Base-by-base conservation (phyloP, 2,888 invertebrate genomes). In the Pterobdella sp. region DNA sequence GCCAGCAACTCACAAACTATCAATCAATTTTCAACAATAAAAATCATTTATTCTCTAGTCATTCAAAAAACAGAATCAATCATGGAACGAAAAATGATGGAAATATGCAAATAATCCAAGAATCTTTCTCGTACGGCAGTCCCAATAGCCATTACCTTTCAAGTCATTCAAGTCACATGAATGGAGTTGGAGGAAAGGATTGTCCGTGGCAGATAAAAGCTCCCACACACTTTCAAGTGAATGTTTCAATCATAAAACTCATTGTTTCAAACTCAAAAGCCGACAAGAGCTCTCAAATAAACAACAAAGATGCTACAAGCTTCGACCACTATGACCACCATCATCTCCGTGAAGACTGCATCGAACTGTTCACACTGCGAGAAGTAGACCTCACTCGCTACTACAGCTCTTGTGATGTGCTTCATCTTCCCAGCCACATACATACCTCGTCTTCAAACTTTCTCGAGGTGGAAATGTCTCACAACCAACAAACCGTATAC, bases 141-240 rank as follows among this genome's bases (percentile, higher is more conserved):
- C 60, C 18, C n/a, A 56, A 18, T 26, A 56, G 60, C n/a, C 60
- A 56, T 26, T 56, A 56, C 60, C 60, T 56, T 26, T 56, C 60
- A 4, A 56, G n/a, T 26, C 60, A 56, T 26, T 26, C 18, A 3
- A 56, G 60, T 26, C 60, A 56, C 4, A 4, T n/a, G 4, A 56
- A n/a, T 4, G 14, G 60, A 14, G 4, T 56, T 4, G 60, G 60
- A 22, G 4, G 60, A 3, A 56, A 56, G n/a, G n/a, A 56, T 22
- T 56, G 60, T 56, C 60, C 60, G 60, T 56, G 60, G 60, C 60
- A 56, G 60, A 26, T 56, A 22, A 56, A 56, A n/a, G 60, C 60
- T 4, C 60, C 60, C n/a, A 4, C 3, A 4, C n/a, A 56, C 60
- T 56, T 56, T 3, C 60, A 56, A n/a, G 26, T 56, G n/a, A 56